Conservation (phyloP, 2,797 vertebrate genomes). For the Macroramphosus scolopax region DNA sequence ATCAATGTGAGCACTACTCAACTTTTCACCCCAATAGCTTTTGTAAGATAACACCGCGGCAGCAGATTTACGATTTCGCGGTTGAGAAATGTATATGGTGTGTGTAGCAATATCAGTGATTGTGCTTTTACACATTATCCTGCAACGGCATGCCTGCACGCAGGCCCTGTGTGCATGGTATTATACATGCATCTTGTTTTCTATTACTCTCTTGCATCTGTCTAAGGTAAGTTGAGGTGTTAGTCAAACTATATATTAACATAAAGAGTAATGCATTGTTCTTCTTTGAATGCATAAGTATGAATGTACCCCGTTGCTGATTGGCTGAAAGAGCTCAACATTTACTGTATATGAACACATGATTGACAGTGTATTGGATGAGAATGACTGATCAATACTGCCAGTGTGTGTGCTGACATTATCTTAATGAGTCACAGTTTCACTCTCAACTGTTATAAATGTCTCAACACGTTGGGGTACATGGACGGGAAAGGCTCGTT, state of each 20-base stretch:
- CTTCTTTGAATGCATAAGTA: no score
- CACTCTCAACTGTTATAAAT: constrained; percentile 48
- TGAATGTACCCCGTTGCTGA: no score
- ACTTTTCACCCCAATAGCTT: constrained; percentile 28
- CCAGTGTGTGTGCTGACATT: no score
- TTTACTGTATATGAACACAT: no score
- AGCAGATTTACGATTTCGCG: constrained; percentile 5
- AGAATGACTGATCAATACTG: no score
- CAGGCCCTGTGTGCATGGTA: not conserved
- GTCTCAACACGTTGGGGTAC: constrained; percentile 23
- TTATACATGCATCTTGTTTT: no score
- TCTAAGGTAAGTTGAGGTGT: no score
- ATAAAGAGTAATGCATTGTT: no score
- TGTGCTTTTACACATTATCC: constrained; percentile 1
- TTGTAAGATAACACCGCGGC: constrained; percentile 4
- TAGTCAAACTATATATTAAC: no score
- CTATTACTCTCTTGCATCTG: no score
- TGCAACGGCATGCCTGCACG: not conserved
- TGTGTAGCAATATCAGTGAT: not conserved
- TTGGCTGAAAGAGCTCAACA: no score
- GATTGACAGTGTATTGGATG: no score
- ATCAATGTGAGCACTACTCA: constrained; percentile 26
- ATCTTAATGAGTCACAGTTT: constrained; percentile 37
- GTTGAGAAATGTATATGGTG: not conserved
- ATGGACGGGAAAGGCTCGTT: constrained; percentile 39